A percentile compares a stretch with the other conserved stretches of the same genome.
These are phyloP conservation scores for Coregonus sp. DNA, from an alignment of 2,797 vertebrate genomes.

Conservation along the genomic window DNA sequence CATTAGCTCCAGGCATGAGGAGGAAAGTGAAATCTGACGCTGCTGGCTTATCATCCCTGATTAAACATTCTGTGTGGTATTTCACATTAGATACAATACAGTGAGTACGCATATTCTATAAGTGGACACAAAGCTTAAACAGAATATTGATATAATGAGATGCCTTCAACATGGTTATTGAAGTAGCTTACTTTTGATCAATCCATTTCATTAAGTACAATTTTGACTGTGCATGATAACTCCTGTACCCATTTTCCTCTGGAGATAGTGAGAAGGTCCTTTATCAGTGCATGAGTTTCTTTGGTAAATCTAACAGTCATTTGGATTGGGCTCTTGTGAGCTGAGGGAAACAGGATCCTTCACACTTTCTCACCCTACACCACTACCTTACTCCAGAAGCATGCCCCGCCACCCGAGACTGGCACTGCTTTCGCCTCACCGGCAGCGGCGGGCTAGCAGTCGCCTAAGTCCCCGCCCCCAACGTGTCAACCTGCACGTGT, in stretches of 20 bases:
- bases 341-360: background rate
- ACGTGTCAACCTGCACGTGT: constrained; percentile 32
- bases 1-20: background rate
- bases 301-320: background rate
- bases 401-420: constrained; percentile 8
- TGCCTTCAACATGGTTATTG: background rate
- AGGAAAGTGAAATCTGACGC: background rate
- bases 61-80: constrained; percentile 33
- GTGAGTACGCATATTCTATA: constrained; percentile 22
- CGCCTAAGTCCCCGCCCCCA: constrained; percentile 35
- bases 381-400: background rate
- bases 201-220: background rate
- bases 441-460: background rate
- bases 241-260: background rate
- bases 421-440: constrained; percentile 11
- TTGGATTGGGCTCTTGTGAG: constrained; percentile 1
- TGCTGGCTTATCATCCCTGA: constrained; percentile 5
- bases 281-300: constrained; percentile 1
- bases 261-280: background rate
- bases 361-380: background rate
- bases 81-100: constrained; percentile 1
- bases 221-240: background rate
- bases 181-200: background rate
- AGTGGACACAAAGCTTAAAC: constrained; percentile 18
- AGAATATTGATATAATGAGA: constrained; percentile 27